Evolutionary conservation across 1,140 invertebrate species (phyloP), one percentile per base, ranked within the genome.

Genomic region (Argopecten irradians): DNA sequence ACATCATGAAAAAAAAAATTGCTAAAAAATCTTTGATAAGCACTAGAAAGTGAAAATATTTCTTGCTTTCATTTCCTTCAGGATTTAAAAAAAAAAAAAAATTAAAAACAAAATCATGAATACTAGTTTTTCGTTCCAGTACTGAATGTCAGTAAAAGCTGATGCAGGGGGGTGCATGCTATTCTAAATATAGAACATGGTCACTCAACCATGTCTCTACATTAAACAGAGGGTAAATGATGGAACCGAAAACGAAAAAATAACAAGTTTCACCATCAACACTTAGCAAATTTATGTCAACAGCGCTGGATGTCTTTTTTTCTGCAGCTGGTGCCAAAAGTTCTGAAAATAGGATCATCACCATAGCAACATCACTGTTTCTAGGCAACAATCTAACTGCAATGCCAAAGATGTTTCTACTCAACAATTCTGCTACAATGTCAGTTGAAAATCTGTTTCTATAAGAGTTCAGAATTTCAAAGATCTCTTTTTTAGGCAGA

Each of bases 111-210:
- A n/a, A n/a, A n/a, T n/a, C n/a, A n/a, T n/a, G n/a, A n/a, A n/a
- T n/a, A n/a, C n/a, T n/a, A n/a, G n/a, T n/a, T n/a, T n/a, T n/a
- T n/a, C n/a, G n/a, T 46, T 19, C 1, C 19, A 2, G 55, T 71
- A 71, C 55, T 71, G 55, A 71, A 71, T 71, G 22, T n/a, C n/a
- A 71, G 55, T 71, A 3, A 28, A 11, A 71, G 5, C 55, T n/a
- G 55, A 71, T 71, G 55, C 55, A 71, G 55, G 55, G 43, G 55
- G 55, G 55, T 71, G 55, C 55, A 71, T 71, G 55, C 55, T 71
- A 71, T 71, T 71, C 55, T 71, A 71, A 28, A 71, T 71, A 28
- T 16, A 71, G 55, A n/a, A 5, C 55, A 71, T 28, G 55, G 55
- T 71, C 28, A 71, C 55, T 71, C 55, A 71, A 71, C 55, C 55